Evolutionary conservation across 2,888 invertebrate genomes (phyloP), one percentile per base, ranked within the genome.

Genomic region (Sminthurides aquaticus): DNA sequence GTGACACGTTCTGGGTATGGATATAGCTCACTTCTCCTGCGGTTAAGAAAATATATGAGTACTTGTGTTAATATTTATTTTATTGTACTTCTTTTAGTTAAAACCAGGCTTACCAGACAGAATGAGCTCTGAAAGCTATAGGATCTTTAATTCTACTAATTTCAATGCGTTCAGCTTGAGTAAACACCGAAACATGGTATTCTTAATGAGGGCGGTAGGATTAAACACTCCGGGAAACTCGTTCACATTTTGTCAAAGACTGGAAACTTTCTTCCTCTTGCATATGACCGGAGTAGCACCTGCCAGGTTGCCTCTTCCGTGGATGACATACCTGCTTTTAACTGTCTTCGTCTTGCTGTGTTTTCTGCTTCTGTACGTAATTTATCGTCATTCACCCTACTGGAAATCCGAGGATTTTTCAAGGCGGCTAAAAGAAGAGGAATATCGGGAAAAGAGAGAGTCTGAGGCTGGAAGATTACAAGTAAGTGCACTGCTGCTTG

Each of bases 211-310:
- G 27, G 74, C 74, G 3, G 69, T 69, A 2, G 67, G 70, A 0
- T 25, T 74, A 18, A 74, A 74, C 57, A 73, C 74, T 0, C 49
- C 68, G 1, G 67, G 68, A 49, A 74, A 74, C 64, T 43, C 67
- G n/a, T 74, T 69, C 54, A 71, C 72, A 1, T 74, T 65, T 34
- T 74, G 74, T 26, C 61, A 66, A 29, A 29, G 54, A 3, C 59
- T 74, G 22, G 72, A 74, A 3, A 73, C 74, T 1, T 70, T 67
- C 43, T 73, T 74, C 56, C 52, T 70, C 20, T 57, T 74, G 1
- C 62, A 68, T 55, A 64, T 74, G 1, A 65, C 66, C 0, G 71
- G 71, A 0, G 67, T 72, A 25, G 67, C 70, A 1, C 69, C 69
- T 22, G 70, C 73, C 1, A 56, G 74, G 20, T 63, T 67, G 29